Base-by-base conservation (phyloP, 2,888 invertebrate species). In the Tridacna crocea region DNA sequence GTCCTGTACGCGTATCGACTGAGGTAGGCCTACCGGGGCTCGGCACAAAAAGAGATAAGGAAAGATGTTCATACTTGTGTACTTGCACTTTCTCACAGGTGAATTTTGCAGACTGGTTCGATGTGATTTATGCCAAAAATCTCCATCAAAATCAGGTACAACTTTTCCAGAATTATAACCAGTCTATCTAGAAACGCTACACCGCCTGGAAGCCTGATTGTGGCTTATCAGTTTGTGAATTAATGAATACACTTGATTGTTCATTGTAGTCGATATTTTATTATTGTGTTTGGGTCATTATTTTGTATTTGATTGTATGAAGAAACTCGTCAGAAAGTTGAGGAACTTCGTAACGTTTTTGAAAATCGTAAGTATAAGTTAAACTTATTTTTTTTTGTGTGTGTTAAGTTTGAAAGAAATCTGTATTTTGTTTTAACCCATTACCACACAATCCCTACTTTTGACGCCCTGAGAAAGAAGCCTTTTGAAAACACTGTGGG, bases 261-360 rank as follows among this genome's bases (percentile, higher is more conserved):
- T 70, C 19, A 48, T 47, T 70, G 46, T 47, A n/a, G 12, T 11
- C 22, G 26, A 63, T 48, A 63, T 22, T 75, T 22, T 75, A 48
- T 17, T 47, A 75, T n/a, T 66, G 10, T 55, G 13, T n/a, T n/a
- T 58, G 58, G 58, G 10, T 36, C 3, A 36, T 55, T 60, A 19
- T 73, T 27, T 27, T 26, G 48, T 24, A 22, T 70, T 8, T 47
- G 46, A 24, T 22, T 77, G 2, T 77, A 77, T 77, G 77, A 77
- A 72, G 63, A 72, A n/a, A 51, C 26, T 72, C 17, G 46, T 72
- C 15, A 77, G 72, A 72, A 26, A 24, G n/a, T 58, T 77, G 15
- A 24, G 60, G 61, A 77, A 36, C 65, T 17, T 72, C 72, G 72
- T 77, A 26, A 77, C 60, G 51, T 63, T 17, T 48, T 63, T 77